These are phyloP conservation scores for Eupeodes corollae DNA, from an alignment of 1,140 invertebrate genomes.

Conservation along the genomic window DNA sequence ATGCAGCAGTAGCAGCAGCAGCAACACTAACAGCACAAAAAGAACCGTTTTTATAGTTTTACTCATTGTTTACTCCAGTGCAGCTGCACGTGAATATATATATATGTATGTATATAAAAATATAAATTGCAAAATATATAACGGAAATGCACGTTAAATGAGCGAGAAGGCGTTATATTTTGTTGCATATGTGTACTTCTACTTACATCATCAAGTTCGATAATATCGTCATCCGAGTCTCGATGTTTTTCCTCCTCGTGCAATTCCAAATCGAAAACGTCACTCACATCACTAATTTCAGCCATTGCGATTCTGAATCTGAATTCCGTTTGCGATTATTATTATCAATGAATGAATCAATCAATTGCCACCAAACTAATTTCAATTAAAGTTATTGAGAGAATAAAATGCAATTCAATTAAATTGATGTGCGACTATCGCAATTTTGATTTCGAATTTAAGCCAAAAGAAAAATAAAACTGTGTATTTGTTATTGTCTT, in stretches of 20 bases:
- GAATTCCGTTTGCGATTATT: not conserved
- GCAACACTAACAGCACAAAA: constrained; percentile 7
- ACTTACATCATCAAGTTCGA: constrained; percentile 69
- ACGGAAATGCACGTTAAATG: not conserved
- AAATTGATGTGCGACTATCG: too few species aligned
- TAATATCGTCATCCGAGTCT: constrained; percentile 74
- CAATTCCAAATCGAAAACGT: constrained; percentile 81
- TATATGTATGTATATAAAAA: not conserved
- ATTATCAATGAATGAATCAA: not conserved
- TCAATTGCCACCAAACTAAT: too few species aligned
- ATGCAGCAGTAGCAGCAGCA: too few species aligned
- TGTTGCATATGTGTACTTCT: not conserved
- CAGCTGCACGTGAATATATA: not conserved
- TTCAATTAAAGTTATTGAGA: too few species aligned
- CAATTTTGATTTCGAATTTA: too few species aligned
- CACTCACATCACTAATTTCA: constrained; percentile 40
- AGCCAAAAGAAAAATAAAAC: too few species aligned
- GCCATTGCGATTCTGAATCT: constrained; percentile 49
- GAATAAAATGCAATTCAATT: too few species aligned
- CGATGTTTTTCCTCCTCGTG: constrained; percentile 59
- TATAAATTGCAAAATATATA: constrained; percentile 1
- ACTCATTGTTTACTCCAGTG: constrained; percentile 1
- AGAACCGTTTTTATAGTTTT: constrained; percentile 8
- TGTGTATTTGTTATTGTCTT: too few species aligned
- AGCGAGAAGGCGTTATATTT: not conserved